Conservation (phyloP, 1,140 invertebrate species). For the Popillia japonica region DNA sequence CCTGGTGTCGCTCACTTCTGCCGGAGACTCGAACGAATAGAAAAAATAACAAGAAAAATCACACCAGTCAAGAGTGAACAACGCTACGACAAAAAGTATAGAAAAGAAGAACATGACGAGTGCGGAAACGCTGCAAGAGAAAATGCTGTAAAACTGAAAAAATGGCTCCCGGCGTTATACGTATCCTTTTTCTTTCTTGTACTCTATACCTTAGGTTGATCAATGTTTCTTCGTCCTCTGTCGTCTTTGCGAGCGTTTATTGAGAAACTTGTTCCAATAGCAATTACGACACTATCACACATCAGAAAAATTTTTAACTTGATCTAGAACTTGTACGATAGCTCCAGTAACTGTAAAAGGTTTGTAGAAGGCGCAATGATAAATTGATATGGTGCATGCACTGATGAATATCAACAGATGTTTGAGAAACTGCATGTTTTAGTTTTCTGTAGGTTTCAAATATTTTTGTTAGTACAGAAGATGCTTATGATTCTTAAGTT, state of each 20-base stretch:
- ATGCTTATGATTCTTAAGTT: no score
- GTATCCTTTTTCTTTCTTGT: background rate
- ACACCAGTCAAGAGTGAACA: slow-evolving; percentile 5
- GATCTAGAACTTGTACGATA: background rate
- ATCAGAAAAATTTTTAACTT: background rate
- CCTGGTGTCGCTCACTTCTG: background rate
- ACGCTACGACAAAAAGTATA: slow-evolving; percentile 6
- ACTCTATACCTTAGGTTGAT: background rate
- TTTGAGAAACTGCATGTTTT: no score
- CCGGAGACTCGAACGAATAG: slow-evolving; percentile 8
- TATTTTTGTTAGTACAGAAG: no score
- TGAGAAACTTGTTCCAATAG: slow-evolving; percentile 29
- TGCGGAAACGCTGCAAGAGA: slow-evolving; percentile 27
- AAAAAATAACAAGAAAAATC: slow-evolving; percentile 28
- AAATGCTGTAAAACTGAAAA: slow-evolving; percentile 26
- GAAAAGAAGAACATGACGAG: background rate
- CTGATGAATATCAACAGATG: no score
- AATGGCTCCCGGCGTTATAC: slow-evolving; percentile 18
- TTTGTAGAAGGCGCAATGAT: no score
- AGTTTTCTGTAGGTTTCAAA: no score
- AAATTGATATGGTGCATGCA: no score
- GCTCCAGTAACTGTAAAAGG: no score
- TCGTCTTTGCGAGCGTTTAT: background rate
- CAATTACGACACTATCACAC: background rate
- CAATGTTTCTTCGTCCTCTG: background rate